A percentile compares a stretch with the other conserved stretches of the same genome.
Conservation (phyloP, 2,113 vertebrate genomes). For the Menidia beryllina region DNA sequence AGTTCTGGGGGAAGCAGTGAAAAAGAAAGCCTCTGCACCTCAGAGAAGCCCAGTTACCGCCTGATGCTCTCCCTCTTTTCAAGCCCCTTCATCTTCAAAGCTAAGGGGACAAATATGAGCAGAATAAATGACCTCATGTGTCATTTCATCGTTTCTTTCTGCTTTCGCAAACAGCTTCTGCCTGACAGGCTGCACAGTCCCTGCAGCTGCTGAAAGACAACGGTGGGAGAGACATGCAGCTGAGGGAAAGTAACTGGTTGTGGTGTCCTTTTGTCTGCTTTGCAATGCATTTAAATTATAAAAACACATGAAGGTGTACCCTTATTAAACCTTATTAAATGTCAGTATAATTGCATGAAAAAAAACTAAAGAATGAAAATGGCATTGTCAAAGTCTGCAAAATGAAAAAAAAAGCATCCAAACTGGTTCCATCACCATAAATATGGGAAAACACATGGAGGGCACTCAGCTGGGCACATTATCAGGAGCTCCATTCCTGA, state of each 20-base stretch:
- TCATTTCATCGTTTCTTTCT: slow-evolving; percentile 68
- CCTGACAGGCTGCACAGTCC: slow-evolving; percentile 41
- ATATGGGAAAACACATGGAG: slow-evolving; percentile 65
- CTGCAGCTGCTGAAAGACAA: slow-evolving; percentile 26
- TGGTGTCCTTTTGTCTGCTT: slow-evolving; percentile 19
- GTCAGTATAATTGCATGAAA: slow-evolving; percentile 47
- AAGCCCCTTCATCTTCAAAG: slow-evolving; percentile 76
- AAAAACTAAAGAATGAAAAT: slow-evolving; percentile 44
- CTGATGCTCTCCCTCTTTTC: slow-evolving; percentile 77
- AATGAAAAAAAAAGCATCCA: slow-evolving; percentile 39
- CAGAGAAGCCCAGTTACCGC: slow-evolving; percentile 53
- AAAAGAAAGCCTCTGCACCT: slow-evolving; percentile 61
- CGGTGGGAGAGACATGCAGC: slow-evolving; percentile 7
- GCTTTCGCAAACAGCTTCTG: slow-evolving; percentile 44
- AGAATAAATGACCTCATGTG: slow-evolving; percentile 72
- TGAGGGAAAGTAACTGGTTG: slow-evolving; percentile 9
- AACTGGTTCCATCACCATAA: slow-evolving; percentile 65
- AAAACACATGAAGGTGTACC: slow-evolving; percentile 18
- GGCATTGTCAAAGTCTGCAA: slow-evolving; percentile 34
- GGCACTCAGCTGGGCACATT: slow-evolving; percentile 64
- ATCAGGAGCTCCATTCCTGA: slow-evolving; percentile 74
- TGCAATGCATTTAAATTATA: slow-evolving; percentile 45
- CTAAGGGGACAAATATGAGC: slow-evolving; percentile 71
- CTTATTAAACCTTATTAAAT: slow-evolving; percentile 30
- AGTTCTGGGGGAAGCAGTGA: slow-evolving; percentile 55